phyloP scores from a whole-genome alignment of 2,888 invertebrate species.

The Tryphoninae sp. region DNA sequence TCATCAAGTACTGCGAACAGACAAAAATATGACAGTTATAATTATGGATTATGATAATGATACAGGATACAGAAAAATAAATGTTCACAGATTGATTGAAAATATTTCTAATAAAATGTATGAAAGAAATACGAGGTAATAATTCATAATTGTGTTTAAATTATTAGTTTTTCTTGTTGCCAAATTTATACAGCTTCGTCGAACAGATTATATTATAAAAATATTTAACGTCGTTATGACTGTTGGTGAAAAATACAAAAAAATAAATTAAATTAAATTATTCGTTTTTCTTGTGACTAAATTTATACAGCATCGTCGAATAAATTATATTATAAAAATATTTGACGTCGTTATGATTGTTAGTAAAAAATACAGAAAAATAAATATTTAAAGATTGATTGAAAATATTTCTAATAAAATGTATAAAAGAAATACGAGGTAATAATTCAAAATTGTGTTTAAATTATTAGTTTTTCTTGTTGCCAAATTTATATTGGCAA shows the following conservation, averaged over 20 bases:
- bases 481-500: too few relatives aligned
- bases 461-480: conserved; percentile 7
- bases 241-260: too few relatives aligned
- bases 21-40: conserved; percentile 14
- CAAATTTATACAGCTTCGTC: too few relatives aligned
- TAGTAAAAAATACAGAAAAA: background rate
- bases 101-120: too few relatives aligned
- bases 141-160: too few relatives aligned
- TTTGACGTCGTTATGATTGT: background rate
- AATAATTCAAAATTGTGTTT: background rate
- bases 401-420: too few relatives aligned
- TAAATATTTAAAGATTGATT: background rate
- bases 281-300: background rate
- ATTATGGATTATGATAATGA: conserved; percentile 3
- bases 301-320: too few relatives aligned
- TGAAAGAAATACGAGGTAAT: too few relatives aligned
- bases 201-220: too few relatives aligned
- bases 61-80: background rate
- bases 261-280: background rate
- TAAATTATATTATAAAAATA: conserved; percentile 1
- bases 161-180: too few relatives aligned
- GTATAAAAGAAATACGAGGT: background rate
- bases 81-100: too few relatives aligned
- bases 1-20: conserved; percentile 89
- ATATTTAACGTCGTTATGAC: too few relatives aligned